Percentiles rank a stretch among this genome's conserved stretches.
phyloP scores from a whole-genome alignment of 2,113 vertebrate species.

The Austrofundulus limnaeus region DNA sequence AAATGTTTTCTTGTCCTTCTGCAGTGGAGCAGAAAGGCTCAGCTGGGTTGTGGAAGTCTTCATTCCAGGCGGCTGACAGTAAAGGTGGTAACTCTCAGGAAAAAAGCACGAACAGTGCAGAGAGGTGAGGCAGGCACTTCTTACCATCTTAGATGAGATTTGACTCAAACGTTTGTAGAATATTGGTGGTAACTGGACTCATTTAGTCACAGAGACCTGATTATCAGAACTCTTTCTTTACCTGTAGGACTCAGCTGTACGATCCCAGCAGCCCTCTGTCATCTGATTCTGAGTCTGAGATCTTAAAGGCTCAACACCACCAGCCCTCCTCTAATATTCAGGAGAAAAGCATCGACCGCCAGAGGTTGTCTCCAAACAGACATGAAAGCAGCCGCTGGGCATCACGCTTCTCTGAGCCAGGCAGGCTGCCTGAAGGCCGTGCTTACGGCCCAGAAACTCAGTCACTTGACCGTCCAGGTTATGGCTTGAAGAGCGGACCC shows the following conservation, averaged over 20 bases:
- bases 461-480: background rate
- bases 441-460: slow-evolving; percentile 14
- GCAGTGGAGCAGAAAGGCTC: background rate
- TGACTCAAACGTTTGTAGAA: no score
- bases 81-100: slow-evolving; percentile 15
- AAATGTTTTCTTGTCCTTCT: background rate
- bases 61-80: slow-evolving; percentile 44
- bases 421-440: background rate
- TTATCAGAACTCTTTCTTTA: background rate
- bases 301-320: background rate
- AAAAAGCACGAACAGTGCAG: slow-evolving; percentile 1
- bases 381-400: slow-evolving; percentile 20
- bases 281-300: slow-evolving; percentile 40
- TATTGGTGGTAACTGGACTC: no score
- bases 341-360: background rate
- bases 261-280: slow-evolving; percentile 52
- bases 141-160: background rate
- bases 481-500: slow-evolving; percentile 12
- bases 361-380: background rate
- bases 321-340: background rate
- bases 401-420: background rate
- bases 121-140: slow-evolving; percentile 27
- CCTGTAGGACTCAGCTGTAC: slow-evolving; percentile 58
- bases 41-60: slow-evolving; percentile 54
- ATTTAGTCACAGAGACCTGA: background rate